phyloP scores from a whole-genome alignment of 1,140 invertebrate genomes.

The Drosophila trapezifrons region DNA sequence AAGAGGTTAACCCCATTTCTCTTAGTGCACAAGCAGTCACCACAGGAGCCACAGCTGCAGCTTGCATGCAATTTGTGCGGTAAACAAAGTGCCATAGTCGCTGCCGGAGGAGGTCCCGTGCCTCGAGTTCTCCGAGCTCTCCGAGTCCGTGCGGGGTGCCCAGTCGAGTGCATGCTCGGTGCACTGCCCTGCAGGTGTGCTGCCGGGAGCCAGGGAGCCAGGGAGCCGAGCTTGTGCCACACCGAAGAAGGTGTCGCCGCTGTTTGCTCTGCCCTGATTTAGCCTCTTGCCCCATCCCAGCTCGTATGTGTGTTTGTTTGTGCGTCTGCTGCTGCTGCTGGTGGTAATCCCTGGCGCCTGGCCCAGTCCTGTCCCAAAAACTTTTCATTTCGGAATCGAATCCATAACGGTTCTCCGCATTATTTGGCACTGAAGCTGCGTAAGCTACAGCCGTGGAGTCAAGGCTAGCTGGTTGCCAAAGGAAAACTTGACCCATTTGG shows the following conservation, averaged over 20 bases:
- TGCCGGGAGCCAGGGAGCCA: conserved; percentile 5
- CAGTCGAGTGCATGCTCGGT: conserved; percentile 40
- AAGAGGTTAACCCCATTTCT: neutral
- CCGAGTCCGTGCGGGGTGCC: conserved; percentile 18
- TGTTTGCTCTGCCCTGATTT: conserved; percentile 40
- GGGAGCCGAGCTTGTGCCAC: conserved; percentile 1
- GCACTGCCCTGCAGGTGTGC: conserved; percentile 27
- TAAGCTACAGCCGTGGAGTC: conserved; percentile 32
- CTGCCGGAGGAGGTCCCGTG: conserved; percentile 4
- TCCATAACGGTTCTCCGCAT: conserved; percentile 18
- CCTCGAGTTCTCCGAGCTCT: too few relatives aligned
- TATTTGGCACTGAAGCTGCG: conserved; percentile 57
- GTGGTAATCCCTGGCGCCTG: too few relatives aligned
- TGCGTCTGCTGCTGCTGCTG: conserved; percentile 24
- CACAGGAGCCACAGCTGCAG: conserved; percentile 43
- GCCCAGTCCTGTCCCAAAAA: conserved; percentile 32
- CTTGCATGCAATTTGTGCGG: conserved; percentile 61
- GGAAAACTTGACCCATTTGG: conserved; percentile 65
- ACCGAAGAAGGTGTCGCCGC: conserved; percentile 15
- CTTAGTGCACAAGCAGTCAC: conserved; percentile 21
- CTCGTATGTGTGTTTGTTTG: conserved; percentile 9
- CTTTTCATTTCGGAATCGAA: conserved; percentile 57
- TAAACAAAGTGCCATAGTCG: conserved; percentile 41
- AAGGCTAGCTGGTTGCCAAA: conserved; percentile 50
- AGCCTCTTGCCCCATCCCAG: neutral